Evolutionary conservation across 2,113 vertebrate genomes (phyloP).

Genomic region (Dissostichus mawsoni): DNA sequence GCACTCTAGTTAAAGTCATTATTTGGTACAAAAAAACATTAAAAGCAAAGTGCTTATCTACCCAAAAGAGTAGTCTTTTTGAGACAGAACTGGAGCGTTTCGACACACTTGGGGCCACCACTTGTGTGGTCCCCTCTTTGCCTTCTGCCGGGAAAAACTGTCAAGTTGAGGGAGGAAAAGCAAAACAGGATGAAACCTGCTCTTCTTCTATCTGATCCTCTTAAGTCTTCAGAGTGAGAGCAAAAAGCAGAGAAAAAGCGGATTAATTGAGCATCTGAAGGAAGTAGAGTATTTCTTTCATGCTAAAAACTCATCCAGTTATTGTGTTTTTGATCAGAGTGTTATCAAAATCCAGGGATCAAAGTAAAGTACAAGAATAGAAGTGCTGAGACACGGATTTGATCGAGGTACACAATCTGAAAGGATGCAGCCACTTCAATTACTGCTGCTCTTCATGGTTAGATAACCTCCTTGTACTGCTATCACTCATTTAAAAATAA

Average conservation of each 20-base stretch:
- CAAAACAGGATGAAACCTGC: conserved; percentile 55
- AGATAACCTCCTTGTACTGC: not conserved
- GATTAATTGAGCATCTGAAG: not conserved
- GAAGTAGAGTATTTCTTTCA: not conserved
- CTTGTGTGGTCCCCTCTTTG: conserved; percentile 63
- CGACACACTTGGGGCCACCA: conserved; percentile 3
- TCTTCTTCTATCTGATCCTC: conserved; percentile 40
- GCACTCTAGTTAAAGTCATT: not conserved
- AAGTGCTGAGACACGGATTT: not conserved
- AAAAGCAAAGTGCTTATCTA: not conserved
- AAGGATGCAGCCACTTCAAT: conserved; percentile 1
- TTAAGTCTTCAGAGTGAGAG: conserved; percentile 11
- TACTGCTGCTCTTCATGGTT: not conserved
- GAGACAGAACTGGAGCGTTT: conserved; percentile 7
- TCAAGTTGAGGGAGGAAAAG: conserved; percentile 26
- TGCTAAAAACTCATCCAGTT: not conserved
- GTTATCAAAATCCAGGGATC: conserved; percentile 1
- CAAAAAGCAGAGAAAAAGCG: not conserved
- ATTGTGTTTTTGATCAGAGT: not conserved
- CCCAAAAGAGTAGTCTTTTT: not conserved
- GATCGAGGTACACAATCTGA: not conserved
- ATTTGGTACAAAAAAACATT: not conserved
- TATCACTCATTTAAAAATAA: not conserved
- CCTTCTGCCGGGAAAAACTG: conserved; percentile 38
- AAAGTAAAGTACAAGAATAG: not conserved